Base-by-base conservation (phyloP, 2,888 invertebrate genomes). In the Nasonia oneida region DNA sequence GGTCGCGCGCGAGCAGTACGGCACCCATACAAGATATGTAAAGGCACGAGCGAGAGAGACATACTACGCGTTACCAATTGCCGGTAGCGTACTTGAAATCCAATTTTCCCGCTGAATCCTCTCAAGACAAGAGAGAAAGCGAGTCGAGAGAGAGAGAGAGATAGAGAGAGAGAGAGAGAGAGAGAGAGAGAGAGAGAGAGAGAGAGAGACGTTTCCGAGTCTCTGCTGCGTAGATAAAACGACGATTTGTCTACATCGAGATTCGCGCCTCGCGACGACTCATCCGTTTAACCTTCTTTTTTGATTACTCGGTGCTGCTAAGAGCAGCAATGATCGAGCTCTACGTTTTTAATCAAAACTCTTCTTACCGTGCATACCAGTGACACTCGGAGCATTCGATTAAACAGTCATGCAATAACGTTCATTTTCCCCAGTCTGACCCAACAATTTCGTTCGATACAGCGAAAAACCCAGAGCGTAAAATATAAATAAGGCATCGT, bases 51-150 rank as follows among this genome's bases (percentile, higher is more conserved):
- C 53, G 71, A 67, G 81, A 76, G 57, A 67, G 71, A 67, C 74
- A 42, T 61, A 61, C 83, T 81, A 71, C 4, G 71, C 71, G 61
- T 71, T 71, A 64, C 76, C 83, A 75, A 81, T 84, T 83, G 83
- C 39, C 78, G 71, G 73, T 37, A 29, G n/a, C 81, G 75, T 76
- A 73, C 74, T 50, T 77, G 18, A 18, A 85, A 87, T 87, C 87
- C 87, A 87, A 87, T 87, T 87, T 79, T 61, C 77, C 18, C 83
- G 76, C 74, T 37, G 87, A 87, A 87, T 87, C 87, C 87, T 81
- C 85, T 87, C 85, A 87, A 87, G 85, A 87, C 83, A 18, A 71
- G 50, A 80, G 75, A 50, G 71, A 39, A 61, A 57, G 37, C 3
- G 37, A 4, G 29, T 29, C 29, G 75, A 50, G 71, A 61, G 23